Conservation (phyloP, 1,140 invertebrate species). For the Papilio helenus region DNA sequence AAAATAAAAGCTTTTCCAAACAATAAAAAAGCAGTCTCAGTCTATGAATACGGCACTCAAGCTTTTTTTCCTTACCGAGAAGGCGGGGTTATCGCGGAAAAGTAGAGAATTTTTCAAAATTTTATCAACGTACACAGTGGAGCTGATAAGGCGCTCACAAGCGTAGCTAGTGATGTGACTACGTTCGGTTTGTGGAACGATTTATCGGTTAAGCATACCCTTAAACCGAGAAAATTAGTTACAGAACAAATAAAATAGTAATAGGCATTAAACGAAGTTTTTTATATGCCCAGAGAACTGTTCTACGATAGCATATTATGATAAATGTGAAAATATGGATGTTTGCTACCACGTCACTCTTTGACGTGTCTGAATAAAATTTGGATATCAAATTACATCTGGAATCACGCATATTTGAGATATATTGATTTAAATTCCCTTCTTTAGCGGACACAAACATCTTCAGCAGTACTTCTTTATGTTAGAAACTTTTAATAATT, state of each 20-base stretch:
- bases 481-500: not conserved
- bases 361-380: too few species aligned
- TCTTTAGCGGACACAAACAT: too few species aligned
- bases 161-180: slow-evolving; percentile 62
- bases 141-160: slow-evolving; percentile 67
- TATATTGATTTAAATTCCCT: too few species aligned
- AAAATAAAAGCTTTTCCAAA: not conserved
- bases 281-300: not conserved
- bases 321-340: not conserved
- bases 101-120: slow-evolving; percentile 82
- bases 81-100: slow-evolving; percentile 78
- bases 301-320: too few species aligned
- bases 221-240: slow-evolving; percentile 40
- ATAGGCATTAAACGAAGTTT: not conserved
- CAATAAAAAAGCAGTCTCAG: not conserved
- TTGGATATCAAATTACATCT: too few species aligned
- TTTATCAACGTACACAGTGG: slow-evolving; percentile 73
- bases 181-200: slow-evolving; percentile 40
- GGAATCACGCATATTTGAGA: too few species aligned
- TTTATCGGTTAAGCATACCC: slow-evolving; percentile 40
- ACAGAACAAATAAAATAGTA: not conserved
- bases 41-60: slow-evolving; percentile 63
- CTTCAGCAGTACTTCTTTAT: too few species aligned
- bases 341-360: not conserved
- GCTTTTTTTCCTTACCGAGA: slow-evolving; percentile 73